phyloP scores from a whole-genome alignment of 2,113 vertebrate species.

The Murina feae region DNA sequence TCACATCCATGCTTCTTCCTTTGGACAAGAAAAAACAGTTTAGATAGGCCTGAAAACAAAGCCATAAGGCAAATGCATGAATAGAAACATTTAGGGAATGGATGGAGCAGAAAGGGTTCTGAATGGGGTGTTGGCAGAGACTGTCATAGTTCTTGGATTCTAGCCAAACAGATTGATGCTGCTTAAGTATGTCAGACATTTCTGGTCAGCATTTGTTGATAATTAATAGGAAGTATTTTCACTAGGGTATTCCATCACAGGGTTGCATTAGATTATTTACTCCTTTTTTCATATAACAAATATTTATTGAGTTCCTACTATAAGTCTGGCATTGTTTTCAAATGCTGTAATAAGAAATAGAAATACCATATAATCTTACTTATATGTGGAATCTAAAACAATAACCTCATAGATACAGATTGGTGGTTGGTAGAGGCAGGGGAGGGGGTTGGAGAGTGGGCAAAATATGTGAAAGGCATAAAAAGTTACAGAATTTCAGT shows the following conservation, averaged over 20 bases:
- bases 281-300: neutral
- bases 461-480: neutral
- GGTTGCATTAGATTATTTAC: neutral
- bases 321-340: neutral
- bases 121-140: constrained; percentile 56
- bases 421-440: neutral
- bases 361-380: neutral
- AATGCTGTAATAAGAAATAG: neutral
- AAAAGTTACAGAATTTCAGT: neutral
- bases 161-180: constrained; percentile 23
- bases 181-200: neutral
- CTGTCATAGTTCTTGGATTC: constrained; percentile 52
- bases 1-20: too few species aligned
- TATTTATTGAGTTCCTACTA: neutral
- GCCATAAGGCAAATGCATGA: constrained; percentile 41
- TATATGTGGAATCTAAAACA: neutral
- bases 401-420: neutral
- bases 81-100: constrained; percentile 64
- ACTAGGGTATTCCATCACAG: neutral
- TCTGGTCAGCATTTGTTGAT: constrained; percentile 26
- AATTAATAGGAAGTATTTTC: constrained; percentile 51
- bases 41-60: constrained; percentile 59
- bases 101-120: constrained; percentile 52
- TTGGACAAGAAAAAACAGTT: constrained; percentile 53
- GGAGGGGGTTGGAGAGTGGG: neutral